These are phyloP conservation scores for Otolemur garnettii DNA, from an alignment of 2,113 vertebrate genomes.

Conservation along the genomic window DNA sequence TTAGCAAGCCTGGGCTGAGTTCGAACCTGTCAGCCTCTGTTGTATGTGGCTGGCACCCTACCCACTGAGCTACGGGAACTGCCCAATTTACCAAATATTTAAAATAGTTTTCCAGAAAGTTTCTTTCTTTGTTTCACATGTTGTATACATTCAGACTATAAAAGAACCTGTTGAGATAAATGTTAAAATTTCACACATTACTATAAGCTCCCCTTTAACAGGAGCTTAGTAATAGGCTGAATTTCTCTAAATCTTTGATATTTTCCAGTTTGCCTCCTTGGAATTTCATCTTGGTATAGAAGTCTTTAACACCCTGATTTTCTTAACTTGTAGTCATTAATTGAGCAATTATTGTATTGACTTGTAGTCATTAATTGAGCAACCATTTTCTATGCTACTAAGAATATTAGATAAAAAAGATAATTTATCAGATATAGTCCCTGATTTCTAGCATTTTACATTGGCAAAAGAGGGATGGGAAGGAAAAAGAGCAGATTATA, in stretches of 20 bases:
- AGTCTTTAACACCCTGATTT: neutral
- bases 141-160: conserved; percentile 39
- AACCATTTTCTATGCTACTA: neutral
- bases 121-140: conserved; percentile 61
- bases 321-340: neutral
- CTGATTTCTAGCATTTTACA: neutral
- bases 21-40: too few relatives aligned
- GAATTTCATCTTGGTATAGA: neutral
- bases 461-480: neutral
- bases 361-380: neutral
- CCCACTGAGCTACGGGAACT: too few relatives aligned
- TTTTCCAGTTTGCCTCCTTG: conserved; percentile 54
- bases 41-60: too few relatives aligned
- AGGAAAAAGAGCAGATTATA: neutral
- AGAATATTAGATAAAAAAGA: neutral
- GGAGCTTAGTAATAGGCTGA: conserved; percentile 1
- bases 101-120: conserved; percentile 68
- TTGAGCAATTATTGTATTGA: neutral
- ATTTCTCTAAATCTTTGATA: conserved; percentile 38
- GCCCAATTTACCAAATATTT: conserved; percentile 68
- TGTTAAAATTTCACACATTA: conserved; percentile 66
- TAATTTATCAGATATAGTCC: neutral
- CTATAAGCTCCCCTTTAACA: neutral
- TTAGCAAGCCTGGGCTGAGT: too few relatives aligned
- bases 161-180: conserved; percentile 71